These are phyloP conservation scores for Alloplasta piceator DNA, from an alignment of 2,888 invertebrate species.

Conservation along the genomic window DNA sequence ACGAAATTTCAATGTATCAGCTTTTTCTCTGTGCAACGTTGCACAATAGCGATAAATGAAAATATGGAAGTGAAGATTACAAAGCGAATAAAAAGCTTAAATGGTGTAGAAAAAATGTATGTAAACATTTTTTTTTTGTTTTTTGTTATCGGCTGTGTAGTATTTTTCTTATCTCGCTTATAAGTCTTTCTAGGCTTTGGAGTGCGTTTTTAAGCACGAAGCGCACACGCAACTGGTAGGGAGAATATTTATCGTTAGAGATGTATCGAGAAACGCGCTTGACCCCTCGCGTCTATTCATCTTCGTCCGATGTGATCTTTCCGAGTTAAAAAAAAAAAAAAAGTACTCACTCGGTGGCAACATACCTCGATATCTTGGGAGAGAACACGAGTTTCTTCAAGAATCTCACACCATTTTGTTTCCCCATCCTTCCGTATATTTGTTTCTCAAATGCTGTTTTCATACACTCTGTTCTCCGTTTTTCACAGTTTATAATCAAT, in stretches of 20 bases:
- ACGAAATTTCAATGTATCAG: too few relatives aligned
- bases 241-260: constrained; percentile 43
- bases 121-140: not conserved
- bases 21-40: too few relatives aligned
- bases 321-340: not conserved
- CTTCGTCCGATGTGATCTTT: constrained; percentile 12
- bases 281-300: constrained; percentile 43
- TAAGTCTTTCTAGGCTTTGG: constrained; percentile 14
- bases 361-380: not conserved
- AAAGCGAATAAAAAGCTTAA: not conserved
- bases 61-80: not conserved
- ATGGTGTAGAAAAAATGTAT: not conserved
- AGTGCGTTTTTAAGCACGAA: constrained; percentile 13
- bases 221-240: constrained; percentile 21
- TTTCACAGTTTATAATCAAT: constrained; percentile 45
- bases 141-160: not conserved
- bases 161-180: constrained; percentile 34
- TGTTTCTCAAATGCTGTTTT: constrained; percentile 3
- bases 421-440: constrained; percentile 13
- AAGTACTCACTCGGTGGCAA: not conserved
- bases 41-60: not conserved
- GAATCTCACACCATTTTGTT: constrained; percentile 30
- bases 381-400: not conserved
- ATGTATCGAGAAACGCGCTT: constrained; percentile 39
- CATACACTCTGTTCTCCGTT: constrained; percentile 25